Evolutionary conservation across 2,113 vertebrate genomes (phyloP).

Genomic region (Jaculus jaculus): DNA sequence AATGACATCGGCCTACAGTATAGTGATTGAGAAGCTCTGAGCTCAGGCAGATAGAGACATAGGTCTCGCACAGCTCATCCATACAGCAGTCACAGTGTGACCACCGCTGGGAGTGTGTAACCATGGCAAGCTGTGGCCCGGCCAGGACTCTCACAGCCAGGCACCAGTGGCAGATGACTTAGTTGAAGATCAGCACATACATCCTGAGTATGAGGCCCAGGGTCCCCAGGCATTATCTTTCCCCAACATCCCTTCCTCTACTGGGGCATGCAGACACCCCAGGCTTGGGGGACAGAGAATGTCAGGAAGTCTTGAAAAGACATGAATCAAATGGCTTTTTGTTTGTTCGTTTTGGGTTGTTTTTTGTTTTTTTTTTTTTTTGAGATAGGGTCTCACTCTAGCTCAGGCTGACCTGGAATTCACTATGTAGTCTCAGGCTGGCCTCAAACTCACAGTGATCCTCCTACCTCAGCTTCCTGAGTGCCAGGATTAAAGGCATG

Average conservation of each 20-base stretch:
- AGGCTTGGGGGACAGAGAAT: not conserved
- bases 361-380: no score
- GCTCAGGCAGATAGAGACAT: not conserved
- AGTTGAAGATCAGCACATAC: not conserved
- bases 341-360: no score
- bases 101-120: not conserved
- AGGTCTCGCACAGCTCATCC: not conserved
- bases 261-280: not conserved
- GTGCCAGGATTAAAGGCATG: no score
- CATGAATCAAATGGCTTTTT: not conserved
- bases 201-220: not conserved
- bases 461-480: no score
- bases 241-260: not conserved
- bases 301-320: not conserved
- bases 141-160: not conserved
- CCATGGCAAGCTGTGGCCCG: not conserved
- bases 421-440: no score
- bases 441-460: no score
- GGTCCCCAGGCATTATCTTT: not conserved
- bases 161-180: not conserved
- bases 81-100: not conserved
- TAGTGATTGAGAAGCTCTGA: not conserved
- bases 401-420: no score
- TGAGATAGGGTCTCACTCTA: no score
- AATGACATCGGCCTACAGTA: fast-evolving